Percentiles rank a stretch among this genome's conserved stretches.
Conservation (phyloP, 2,113 vertebrate genomes). For the Clarias magur region DNA sequence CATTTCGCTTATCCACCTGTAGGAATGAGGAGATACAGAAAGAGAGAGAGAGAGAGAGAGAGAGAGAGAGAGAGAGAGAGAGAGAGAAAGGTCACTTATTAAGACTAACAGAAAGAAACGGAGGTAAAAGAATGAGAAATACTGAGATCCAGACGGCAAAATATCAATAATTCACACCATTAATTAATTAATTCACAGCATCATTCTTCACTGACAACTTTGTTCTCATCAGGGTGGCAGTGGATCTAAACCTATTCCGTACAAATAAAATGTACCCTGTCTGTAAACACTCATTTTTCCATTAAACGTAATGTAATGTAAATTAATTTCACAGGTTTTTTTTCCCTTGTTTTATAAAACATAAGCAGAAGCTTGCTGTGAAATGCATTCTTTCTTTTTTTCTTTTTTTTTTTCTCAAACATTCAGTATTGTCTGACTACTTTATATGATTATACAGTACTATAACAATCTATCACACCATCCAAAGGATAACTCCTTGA, state of each 20-base stretch:
- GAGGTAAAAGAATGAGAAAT: neutral
- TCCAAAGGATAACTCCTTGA: neutral
- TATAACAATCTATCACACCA: neutral
- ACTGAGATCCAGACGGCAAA: neutral
- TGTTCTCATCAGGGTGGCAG: neutral
- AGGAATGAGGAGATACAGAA: constrained; percentile 7
- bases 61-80: neutral
- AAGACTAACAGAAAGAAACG: neutral
- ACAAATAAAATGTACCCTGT: neutral
- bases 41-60: constrained; percentile 11
- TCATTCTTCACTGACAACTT: neutral
- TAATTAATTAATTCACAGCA: neutral
- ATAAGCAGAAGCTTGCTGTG: neutral
- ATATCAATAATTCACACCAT: neutral
- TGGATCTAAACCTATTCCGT: neutral
- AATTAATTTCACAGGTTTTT: neutral
- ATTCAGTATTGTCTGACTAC: neutral
- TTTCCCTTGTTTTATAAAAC: neutral
- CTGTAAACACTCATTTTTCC: neutral
- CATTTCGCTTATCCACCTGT: constrained; percentile 61
- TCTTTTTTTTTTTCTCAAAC: neutral
- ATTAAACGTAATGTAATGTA: neutral
- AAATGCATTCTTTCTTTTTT: neutral
- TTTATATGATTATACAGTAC: neutral
- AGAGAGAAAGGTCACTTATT: neutral